phyloP scores from a whole-genome alignment of 2,113 vertebrate species.

The Hippopotamus amphibius region DNA sequence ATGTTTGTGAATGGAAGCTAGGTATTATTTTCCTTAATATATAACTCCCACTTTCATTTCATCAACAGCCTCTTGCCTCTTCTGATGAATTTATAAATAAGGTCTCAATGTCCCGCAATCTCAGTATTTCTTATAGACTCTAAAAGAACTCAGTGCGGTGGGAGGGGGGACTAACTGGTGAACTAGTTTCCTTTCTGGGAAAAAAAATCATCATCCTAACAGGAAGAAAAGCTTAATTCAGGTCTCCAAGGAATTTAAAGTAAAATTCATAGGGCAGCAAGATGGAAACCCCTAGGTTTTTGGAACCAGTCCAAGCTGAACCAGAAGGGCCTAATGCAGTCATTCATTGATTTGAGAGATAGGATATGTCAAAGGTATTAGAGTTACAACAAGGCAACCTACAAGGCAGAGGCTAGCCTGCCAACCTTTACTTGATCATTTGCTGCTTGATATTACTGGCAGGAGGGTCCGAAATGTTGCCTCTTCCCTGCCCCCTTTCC shows the following conservation, averaged over 20 bases:
- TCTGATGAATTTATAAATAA: slow-evolving; percentile 67
- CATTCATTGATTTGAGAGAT: slow-evolving; percentile 86
- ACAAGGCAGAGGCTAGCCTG: slow-evolving; percentile 68
- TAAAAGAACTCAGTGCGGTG: slow-evolving; percentile 72
- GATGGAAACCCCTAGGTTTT: slow-evolving; percentile 82
- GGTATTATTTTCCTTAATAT: slow-evolving; percentile 31
- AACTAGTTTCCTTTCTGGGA: slow-evolving; percentile 82
- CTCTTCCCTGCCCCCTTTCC: slow-evolving; percentile 78
- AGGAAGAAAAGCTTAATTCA: slow-evolving; percentile 83
- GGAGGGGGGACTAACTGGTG: slow-evolving; percentile 68
- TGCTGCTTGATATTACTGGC: slow-evolving; percentile 84
- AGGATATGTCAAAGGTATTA: slow-evolving; percentile 84
- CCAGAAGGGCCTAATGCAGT: slow-evolving; percentile 85
- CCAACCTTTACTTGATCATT: slow-evolving; percentile 82
- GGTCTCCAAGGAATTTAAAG: slow-evolving; percentile 81
- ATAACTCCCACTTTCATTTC: slow-evolving; percentile 39
- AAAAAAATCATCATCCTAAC: slow-evolving; percentile 78
- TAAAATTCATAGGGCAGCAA: slow-evolving; percentile 81
- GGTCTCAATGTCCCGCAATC: slow-evolving; percentile 68
- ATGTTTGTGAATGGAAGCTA: background rate
- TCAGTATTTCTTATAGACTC: slow-evolving; percentile 78
- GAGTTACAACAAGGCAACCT: slow-evolving; percentile 78
- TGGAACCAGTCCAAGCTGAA: slow-evolving; percentile 83
- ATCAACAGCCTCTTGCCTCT: slow-evolving; percentile 52
- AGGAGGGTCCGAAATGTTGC: slow-evolving; percentile 83